phyloP scores from a whole-genome alignment of 2,888 invertebrate species.

The Amphipyra berbera region DNA sequence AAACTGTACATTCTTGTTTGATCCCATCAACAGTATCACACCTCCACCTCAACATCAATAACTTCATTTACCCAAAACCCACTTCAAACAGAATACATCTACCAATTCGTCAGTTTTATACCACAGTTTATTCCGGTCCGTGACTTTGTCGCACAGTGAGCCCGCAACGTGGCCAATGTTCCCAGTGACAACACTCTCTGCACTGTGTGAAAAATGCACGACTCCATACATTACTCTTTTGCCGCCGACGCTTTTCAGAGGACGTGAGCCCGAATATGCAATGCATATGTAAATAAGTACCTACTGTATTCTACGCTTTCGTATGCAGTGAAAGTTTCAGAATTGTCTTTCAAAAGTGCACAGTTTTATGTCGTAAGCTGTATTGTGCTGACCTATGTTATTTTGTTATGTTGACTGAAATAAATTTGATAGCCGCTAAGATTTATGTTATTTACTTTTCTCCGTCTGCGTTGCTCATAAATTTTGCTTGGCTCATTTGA shows the following conservation, averaged over 20 bases:
- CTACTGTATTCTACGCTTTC: constrained; percentile 40
- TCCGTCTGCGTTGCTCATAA: constrained; percentile 21
- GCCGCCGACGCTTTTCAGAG: constrained; percentile 61
- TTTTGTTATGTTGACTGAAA: constrained; percentile 43
- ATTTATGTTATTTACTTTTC: constrained; percentile 37
- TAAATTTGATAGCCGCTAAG: constrained; percentile 36
- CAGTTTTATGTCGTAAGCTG: constrained; percentile 28
- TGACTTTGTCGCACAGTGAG: constrained; percentile 60
- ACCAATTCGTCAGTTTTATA: constrained; percentile 49
- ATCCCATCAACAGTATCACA: background rate
- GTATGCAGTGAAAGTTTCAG: constrained; percentile 52
- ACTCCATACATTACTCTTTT: constrained; percentile 69
- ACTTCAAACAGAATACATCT: constrained; percentile 13
- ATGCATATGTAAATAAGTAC: constrained; percentile 56
- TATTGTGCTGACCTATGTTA: constrained; percentile 31
- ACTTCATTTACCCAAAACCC: constrained; percentile 16
- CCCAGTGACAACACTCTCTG: constrained; percentile 63
- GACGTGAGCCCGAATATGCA: constrained; percentile 62
- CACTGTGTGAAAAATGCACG: constrained; percentile 69
- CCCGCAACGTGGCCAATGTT: constrained; percentile 57
- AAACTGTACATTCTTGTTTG: too few species aligned
- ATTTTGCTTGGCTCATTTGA: constrained; percentile 35
- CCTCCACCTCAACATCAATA: constrained; percentile 11
- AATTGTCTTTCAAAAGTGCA: constrained; percentile 42
- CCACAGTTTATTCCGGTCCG: constrained; percentile 54